A percentile compares a stretch with the other conserved stretches of the same genome.
phyloP scores from a whole-genome alignment of 1,140 invertebrate species.

The Aplysia californica region DNA sequence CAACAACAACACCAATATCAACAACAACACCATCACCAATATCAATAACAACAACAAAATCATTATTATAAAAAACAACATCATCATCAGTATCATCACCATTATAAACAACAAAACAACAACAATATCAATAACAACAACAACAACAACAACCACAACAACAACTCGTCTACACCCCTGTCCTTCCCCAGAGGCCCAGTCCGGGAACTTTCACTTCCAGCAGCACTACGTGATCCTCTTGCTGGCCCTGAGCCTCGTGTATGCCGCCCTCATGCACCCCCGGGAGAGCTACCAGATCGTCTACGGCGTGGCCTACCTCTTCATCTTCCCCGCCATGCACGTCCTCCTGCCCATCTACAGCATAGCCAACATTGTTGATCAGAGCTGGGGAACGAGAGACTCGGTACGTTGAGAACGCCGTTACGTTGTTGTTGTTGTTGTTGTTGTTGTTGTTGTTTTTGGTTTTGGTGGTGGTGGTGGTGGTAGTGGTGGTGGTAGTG shows the following conservation, averaged over 20 bases:
- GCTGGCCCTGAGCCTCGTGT: constrained; percentile 44
- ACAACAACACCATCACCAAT: no score
- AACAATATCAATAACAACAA: constrained; percentile 7
- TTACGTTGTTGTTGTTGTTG: not conserved
- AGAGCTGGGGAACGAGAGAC: constrained; percentile 54
- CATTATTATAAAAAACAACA: no score
- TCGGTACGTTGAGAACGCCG: constrained; percentile 24
- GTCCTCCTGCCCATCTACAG: constrained; percentile 51
- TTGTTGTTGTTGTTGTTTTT: not conserved
- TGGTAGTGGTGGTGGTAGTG: not conserved
- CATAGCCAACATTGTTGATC: constrained; percentile 50
- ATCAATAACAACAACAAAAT: no score
- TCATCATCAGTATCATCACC: no score
- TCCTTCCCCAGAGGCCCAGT: no score
- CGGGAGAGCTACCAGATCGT: constrained; percentile 40
- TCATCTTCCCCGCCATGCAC: constrained; percentile 55
- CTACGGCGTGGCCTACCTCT: constrained; percentile 46
- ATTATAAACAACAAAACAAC: no score
- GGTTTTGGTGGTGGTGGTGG: not conserved
- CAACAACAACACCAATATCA: no score
- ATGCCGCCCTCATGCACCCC: constrained; percentile 47
- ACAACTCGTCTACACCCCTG: no score
- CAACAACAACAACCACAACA: no score
- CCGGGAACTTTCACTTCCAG: no score
- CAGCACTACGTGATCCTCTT: constrained; percentile 50